phyloP scores from a whole-genome alignment of 2,113 vertebrate species.

The Tupaia tana region DNA sequence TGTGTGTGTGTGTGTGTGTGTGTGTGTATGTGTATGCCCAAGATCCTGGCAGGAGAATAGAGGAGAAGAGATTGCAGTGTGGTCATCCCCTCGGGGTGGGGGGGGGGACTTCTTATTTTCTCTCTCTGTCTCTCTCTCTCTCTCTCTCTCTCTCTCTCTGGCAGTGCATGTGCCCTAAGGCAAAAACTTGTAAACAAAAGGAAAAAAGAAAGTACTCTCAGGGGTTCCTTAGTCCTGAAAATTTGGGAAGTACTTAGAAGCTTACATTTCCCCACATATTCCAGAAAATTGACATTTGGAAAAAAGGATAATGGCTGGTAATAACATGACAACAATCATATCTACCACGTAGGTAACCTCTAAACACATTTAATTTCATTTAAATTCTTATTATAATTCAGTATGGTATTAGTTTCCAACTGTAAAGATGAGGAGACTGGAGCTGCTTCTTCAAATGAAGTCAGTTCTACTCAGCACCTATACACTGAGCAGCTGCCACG shows the following conservation, averaged over 20 bases:
- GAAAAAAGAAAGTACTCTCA: background rate
- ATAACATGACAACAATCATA: conserved; percentile 20
- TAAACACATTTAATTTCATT: background rate
- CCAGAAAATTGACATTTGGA: conserved; percentile 1
- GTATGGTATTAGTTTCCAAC: background rate
- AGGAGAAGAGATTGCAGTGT: too few relatives aligned
- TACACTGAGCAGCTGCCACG: background rate
- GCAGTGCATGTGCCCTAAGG: too few relatives aligned
- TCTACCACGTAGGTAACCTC: background rate
- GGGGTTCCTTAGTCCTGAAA: background rate
- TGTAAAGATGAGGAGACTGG: background rate
- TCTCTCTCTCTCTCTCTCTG: too few relatives aligned
- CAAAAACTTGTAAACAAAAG: background rate
- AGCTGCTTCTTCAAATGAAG: background rate
- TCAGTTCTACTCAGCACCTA: background rate
- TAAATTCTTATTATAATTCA: background rate
- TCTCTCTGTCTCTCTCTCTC: too few relatives aligned
- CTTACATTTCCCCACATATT: background rate
- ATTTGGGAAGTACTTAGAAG: conserved; percentile 11
- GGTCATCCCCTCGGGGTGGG: too few relatives aligned
- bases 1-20: too few relatives aligned
- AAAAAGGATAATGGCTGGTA: background rate
- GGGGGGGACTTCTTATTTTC: too few relatives aligned
- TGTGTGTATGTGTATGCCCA: too few relatives aligned
- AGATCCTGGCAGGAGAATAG: too few relatives aligned